These are phyloP conservation scores for Pipa parva DNA, from an alignment of 2,113 vertebrate genomes.

Conservation along the genomic window DNA sequence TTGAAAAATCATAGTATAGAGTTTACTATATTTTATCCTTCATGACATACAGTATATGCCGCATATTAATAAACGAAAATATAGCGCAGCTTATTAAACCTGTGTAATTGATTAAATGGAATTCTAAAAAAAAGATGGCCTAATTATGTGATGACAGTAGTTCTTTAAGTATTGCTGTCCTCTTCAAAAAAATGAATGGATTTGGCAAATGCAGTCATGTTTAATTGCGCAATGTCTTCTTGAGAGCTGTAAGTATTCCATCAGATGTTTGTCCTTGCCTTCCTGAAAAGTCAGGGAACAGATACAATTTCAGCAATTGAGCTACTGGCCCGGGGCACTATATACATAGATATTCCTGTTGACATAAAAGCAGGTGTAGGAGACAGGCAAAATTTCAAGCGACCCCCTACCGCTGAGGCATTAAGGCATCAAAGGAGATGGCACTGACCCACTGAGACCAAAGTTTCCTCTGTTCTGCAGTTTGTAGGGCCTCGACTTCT, in stretches of 20 bases:
- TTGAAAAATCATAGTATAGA: too few relatives aligned
- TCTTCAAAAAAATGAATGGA: too few relatives aligned
- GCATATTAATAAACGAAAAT: too few relatives aligned
- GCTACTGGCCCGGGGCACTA: neutral
- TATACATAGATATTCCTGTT: neutral
- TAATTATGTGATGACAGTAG: neutral
- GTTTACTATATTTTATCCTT: too few relatives aligned
- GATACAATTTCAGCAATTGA: constrained; percentile 20
- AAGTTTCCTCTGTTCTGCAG: neutral
- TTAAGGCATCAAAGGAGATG: constrained; percentile 8
- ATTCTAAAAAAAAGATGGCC: too few relatives aligned
- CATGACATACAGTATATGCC: too few relatives aligned
- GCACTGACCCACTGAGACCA: constrained; percentile 16
- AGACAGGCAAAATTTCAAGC: neutral
- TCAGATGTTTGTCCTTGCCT: neutral
- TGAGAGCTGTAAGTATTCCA: neutral
- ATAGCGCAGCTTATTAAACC: too few relatives aligned
- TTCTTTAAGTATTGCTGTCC: neutral
- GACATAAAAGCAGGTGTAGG: constrained; percentile 20
- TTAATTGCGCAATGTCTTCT: neutral
- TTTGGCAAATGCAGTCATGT: neutral
- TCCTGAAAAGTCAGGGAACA: neutral
- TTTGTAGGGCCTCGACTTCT: too few relatives aligned
- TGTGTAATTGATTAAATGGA: too few relatives aligned
- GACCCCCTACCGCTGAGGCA: neutral